phyloP scores from a whole-genome alignment of 2,888 invertebrate species.

The Nesidiocoris tenuis region DNA sequence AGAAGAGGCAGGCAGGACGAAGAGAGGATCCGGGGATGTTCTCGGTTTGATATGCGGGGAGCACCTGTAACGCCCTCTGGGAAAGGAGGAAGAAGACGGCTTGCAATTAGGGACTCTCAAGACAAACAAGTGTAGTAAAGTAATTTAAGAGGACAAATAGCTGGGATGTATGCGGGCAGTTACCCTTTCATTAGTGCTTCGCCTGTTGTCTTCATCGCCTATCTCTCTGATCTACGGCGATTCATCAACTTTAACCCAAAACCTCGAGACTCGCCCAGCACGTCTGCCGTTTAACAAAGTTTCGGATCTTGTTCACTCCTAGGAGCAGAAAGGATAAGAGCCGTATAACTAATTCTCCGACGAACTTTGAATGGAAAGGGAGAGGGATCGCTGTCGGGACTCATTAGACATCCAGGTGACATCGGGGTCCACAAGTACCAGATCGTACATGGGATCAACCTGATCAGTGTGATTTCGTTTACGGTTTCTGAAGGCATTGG shows the following conservation, averaged over 20 bases:
- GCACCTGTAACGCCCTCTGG: conserved; percentile 34
- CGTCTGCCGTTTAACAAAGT: neutral
- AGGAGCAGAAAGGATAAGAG: neutral
- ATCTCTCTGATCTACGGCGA: conserved; percentile 35
- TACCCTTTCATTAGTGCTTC: conserved; percentile 41
- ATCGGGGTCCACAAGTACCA: no score
- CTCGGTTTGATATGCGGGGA: conserved; percentile 40
- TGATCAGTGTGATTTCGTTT: no score
- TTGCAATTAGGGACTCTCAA: conserved; percentile 41
- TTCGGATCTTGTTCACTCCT: conserved; percentile 3
- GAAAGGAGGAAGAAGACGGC: neutral
- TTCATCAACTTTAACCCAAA: conserved; percentile 23
- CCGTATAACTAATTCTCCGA: neutral
- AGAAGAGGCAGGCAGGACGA: neutral
- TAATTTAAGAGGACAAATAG: conserved; percentile 42
- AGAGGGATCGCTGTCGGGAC: neutral
- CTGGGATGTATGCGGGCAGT: conserved; percentile 41
- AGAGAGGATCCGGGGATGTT: neutral
- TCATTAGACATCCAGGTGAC: no score
- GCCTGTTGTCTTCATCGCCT: conserved; percentile 40
- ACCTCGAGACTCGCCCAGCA: neutral
- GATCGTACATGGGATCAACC: no score
- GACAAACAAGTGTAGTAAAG: conserved; percentile 42
- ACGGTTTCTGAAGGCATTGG: no score
- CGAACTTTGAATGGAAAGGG: neutral